These are phyloP conservation scores for Jordanella pulchra DNA, from an alignment of 2,797 vertebrate species.

Conservation along the genomic window DNA sequence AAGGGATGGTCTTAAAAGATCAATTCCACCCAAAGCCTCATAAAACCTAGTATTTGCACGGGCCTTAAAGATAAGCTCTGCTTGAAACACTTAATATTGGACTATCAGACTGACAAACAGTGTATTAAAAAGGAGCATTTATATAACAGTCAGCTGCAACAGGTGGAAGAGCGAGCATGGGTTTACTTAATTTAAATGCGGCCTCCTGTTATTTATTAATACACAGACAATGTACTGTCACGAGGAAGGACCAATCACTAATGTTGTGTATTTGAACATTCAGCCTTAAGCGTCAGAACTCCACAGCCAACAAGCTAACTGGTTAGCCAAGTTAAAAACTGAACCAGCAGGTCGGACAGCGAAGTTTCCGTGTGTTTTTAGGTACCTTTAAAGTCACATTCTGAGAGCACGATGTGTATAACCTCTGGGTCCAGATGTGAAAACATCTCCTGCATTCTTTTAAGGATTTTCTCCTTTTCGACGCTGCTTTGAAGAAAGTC, in stretches of 20 bases:
- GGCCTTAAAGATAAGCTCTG: neutral
- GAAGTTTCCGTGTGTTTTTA: neutral
- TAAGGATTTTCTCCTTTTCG: conserved; percentile 82
- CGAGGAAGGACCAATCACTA: neutral
- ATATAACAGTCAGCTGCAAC: neutral
- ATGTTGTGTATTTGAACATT: neutral
- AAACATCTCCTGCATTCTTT: conserved; percentile 92
- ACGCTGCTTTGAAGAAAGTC: conserved; percentile 33
- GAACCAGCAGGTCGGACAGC: conserved; percentile 4
- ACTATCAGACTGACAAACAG: neutral
- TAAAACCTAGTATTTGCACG: neutral
- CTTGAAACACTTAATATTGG: neutral
- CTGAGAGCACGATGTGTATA: conserved; percentile 92
- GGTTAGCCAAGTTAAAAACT: conserved; percentile 19
- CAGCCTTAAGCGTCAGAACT: neutral
- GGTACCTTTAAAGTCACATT: conserved; percentile 96
- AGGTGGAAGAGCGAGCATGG: neutral
- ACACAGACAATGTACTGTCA: neutral
- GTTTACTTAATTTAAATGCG: neutral
- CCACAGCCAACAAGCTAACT: conserved; percentile 32
- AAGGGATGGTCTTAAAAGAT: neutral
- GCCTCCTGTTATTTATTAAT: neutral
- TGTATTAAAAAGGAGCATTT: neutral
- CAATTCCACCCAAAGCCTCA: neutral
- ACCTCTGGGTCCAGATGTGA: conserved; percentile 92